Evolutionary conservation across 1,140 invertebrate species (phyloP).

Genomic region (Sycophila sp.): DNA sequence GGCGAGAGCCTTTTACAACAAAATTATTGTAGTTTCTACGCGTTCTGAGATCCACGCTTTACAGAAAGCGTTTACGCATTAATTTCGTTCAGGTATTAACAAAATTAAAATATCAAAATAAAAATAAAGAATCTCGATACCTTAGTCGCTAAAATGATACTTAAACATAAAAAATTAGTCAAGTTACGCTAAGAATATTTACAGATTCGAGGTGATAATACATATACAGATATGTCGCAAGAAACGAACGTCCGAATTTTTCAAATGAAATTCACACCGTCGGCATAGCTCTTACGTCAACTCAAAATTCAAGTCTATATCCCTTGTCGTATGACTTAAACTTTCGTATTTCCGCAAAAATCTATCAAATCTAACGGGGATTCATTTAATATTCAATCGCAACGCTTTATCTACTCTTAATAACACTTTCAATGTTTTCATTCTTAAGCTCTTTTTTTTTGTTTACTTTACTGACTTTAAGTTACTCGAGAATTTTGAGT

Average conservation of each 20-base stretch:
- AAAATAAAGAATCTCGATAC: constrained; percentile 30
- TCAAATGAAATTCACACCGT: neutral
- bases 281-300: neutral
- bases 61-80: neutral
- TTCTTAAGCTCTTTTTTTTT: constrained; percentile 22
- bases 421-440: constrained; percentile 6
- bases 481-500: constrained; percentile 8
- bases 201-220: constrained; percentile 11
- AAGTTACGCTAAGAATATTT: constrained; percentile 25
- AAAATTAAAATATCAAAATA: constrained; percentile 38
- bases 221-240: neutral
- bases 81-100: constrained; percentile 17
- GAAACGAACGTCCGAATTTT: neutral
- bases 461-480: neutral
- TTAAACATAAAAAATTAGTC: constrained; percentile 17
- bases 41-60: constrained; percentile 34
- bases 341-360: neutral
- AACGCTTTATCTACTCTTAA: constrained; percentile 25
- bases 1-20: constrained; percentile 24
- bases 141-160: constrained; percentile 3
- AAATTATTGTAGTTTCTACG: constrained; percentile 45
- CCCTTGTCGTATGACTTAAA: too few species aligned
- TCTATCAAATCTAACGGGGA: too few species aligned
- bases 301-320: neutral
- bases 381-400: neutral